These are phyloP conservation scores for Amblyteles armatorius DNA, from an alignment of 2,888 invertebrate genomes.

Conservation along the genomic window DNA sequence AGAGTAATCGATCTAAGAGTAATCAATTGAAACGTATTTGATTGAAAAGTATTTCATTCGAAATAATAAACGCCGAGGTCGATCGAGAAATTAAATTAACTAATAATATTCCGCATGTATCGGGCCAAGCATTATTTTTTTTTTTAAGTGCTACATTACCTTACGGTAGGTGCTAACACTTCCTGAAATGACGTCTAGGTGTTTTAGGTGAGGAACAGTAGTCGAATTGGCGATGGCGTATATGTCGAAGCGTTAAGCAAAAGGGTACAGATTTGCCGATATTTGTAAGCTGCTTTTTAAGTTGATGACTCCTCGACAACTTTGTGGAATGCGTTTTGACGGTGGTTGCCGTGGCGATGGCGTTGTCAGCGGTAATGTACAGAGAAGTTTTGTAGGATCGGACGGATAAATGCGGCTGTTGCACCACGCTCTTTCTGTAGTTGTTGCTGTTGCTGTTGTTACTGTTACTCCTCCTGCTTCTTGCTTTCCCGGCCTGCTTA, in stretches of 20 bases:
- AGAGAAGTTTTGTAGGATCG: constrained; percentile 78
- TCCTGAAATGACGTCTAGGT: constrained; percentile 82
- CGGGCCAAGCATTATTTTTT: too few species aligned
- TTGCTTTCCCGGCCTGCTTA: constrained; percentile 68
- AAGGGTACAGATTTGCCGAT: constrained; percentile 63
- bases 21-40: too few species aligned
- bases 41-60: too few species aligned
- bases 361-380: constrained; percentile 61
- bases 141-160: constrained; percentile 69
- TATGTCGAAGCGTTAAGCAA: constrained; percentile 70
- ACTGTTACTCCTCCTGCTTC: constrained; percentile 70
- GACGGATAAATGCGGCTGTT: constrained; percentile 79
- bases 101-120: neutral
- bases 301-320: constrained; percentile 49
- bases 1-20: too few species aligned
- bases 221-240: constrained; percentile 68
- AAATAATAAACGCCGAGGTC: too few species aligned
- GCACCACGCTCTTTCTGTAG: constrained; percentile 68
- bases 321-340: constrained; percentile 55
- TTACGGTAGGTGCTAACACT: constrained; percentile 84
- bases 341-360: constrained; percentile 61
- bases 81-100: too few species aligned
- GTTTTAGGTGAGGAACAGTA: constrained; percentile 72
- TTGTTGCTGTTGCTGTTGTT: constrained; percentile 52
- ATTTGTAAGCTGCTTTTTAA: constrained; percentile 63